Evolutionary conservation across 2,797 vertebrate genomes (phyloP).

Genomic region (Spinibarbus caldwelli): DNA sequence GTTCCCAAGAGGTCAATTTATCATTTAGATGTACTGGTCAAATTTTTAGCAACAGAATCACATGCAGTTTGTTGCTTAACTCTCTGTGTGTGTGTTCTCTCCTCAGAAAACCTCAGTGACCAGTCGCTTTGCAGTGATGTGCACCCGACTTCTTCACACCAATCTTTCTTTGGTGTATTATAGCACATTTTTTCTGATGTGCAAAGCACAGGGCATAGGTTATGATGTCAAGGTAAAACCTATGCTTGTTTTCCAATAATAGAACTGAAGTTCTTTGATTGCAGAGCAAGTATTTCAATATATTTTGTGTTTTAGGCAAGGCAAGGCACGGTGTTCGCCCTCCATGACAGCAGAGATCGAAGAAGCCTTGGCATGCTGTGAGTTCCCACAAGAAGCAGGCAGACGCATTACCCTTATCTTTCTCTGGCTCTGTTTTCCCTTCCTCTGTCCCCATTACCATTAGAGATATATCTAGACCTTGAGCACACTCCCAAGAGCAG

Average conservation of each 20-base stretch:
- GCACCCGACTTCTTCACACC: slow-evolving; percentile 80
- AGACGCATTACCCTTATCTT: slow-evolving; percentile 8
- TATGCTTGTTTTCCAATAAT: slow-evolving; percentile 5
- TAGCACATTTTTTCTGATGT: slow-evolving; percentile 82
- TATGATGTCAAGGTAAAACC: slow-evolving; percentile 85
- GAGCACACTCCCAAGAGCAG: slow-evolving; percentile 45
- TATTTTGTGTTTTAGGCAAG: slow-evolving; percentile 77
- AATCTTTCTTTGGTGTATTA: slow-evolving; percentile 83
- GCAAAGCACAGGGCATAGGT: slow-evolving; percentile 82
- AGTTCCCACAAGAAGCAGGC: slow-evolving; percentile 69
- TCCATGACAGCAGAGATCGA: slow-evolving; percentile 82
- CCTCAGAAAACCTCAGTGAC: slow-evolving; percentile 59
- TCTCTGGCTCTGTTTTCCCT: slow-evolving; percentile 21
- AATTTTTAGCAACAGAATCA: background rate
- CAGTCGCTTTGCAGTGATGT: slow-evolving; percentile 77
- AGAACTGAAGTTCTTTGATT: slow-evolving; percentile 2
- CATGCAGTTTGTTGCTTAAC: slow-evolving; percentile 2
- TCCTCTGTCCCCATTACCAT: slow-evolving; percentile 38
- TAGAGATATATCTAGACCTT: slow-evolving; percentile 46
- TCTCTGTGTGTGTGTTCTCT: slow-evolving; percentile 12
- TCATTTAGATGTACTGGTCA: slow-evolving; percentile 31
- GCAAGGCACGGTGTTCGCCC: slow-evolving; percentile 83
- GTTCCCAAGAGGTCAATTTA: background rate
- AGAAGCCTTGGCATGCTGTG: slow-evolving; percentile 87
- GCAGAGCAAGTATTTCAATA: slow-evolving; percentile 14